Conservation (phyloP, 2,888 invertebrate genomes). For the Seladonia tumulorum region DNA sequence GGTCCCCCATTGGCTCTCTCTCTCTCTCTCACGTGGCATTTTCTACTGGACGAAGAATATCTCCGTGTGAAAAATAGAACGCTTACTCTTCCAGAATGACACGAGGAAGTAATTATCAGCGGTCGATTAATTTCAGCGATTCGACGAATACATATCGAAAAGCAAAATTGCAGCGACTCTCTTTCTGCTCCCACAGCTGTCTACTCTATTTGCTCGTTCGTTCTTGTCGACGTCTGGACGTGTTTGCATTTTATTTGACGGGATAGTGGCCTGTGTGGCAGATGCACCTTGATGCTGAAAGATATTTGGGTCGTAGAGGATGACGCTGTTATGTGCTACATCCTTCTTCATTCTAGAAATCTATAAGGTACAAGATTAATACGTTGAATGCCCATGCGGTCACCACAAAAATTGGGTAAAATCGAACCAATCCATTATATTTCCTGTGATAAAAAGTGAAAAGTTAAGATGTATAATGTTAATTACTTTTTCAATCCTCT, state of each 20-base stretch:
- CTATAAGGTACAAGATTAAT: background rate
- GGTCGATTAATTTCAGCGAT: constrained; percentile 44
- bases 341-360: background rate
- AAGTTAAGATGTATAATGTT: too few species aligned
- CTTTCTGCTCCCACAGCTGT: too few species aligned
- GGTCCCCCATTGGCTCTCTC: too few species aligned
- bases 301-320: constrained; percentile 9
- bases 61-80: background rate
- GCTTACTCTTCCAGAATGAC: background rate
- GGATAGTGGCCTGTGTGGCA: constrained; percentile 3
- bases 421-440: too few species aligned
- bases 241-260: constrained; percentile 19
- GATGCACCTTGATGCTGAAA: constrained; percentile 4
- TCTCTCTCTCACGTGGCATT: too few species aligned
- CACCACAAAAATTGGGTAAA: background rate
- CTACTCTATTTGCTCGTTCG: background rate
- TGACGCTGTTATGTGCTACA: background rate
- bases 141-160: constrained; percentile 28
- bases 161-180: constrained; percentile 1
- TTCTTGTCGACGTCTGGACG: constrained; percentile 7
- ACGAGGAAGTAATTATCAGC: constrained; percentile 47
- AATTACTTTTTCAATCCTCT: too few species aligned
- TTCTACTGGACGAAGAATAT: too few species aligned
- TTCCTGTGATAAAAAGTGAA: too few species aligned
- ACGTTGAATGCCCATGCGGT: background rate